Conservation (phyloP, 2,888 invertebrate species). For the Acleris laterana region DNA sequence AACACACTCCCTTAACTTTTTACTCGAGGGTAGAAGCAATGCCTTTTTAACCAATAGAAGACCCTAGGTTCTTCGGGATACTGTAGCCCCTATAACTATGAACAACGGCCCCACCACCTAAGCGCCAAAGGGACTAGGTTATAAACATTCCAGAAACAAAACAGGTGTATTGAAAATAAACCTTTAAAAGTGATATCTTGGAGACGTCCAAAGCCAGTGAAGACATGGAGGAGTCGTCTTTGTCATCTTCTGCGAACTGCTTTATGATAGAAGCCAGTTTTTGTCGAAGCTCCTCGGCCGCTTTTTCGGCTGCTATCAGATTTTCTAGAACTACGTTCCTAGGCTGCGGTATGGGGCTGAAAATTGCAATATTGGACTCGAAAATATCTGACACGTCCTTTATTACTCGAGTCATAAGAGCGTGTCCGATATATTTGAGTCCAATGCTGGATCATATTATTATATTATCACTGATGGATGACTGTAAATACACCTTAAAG, state of each 20-base stretch:
- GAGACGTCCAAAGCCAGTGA: slow-evolving; percentile 74
- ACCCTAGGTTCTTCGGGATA: neutral
- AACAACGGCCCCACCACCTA: too few species aligned
- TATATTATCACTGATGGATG: too few species aligned
- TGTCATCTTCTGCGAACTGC: slow-evolving; percentile 60
- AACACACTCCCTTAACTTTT: too few species aligned
- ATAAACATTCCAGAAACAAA: too few species aligned
- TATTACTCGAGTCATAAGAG: too few species aligned
- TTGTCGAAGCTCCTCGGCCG: slow-evolving; percentile 60
- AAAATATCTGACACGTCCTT: too few species aligned
- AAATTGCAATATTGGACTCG: too few species aligned
- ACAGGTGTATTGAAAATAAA: slow-evolving; percentile 38
- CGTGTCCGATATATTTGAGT: too few species aligned
- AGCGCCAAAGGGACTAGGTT: too few species aligned
- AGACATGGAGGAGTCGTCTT: slow-evolving; percentile 65
- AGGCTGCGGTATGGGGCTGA: slow-evolving; percentile 65
- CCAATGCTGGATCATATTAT: too few species aligned
- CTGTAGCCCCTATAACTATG: neutral
- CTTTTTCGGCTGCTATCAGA: slow-evolving; percentile 62
- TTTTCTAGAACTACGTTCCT: slow-evolving; percentile 56
- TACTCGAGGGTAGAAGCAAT: too few species aligned
- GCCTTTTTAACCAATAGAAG: neutral
- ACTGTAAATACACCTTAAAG: too few species aligned
- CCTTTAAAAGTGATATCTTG: slow-evolving; percentile 76
- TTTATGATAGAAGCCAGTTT: slow-evolving; percentile 58